phyloP scores from a whole-genome alignment of 2,888 invertebrate species.

The Tetragnatha montana region DNA sequence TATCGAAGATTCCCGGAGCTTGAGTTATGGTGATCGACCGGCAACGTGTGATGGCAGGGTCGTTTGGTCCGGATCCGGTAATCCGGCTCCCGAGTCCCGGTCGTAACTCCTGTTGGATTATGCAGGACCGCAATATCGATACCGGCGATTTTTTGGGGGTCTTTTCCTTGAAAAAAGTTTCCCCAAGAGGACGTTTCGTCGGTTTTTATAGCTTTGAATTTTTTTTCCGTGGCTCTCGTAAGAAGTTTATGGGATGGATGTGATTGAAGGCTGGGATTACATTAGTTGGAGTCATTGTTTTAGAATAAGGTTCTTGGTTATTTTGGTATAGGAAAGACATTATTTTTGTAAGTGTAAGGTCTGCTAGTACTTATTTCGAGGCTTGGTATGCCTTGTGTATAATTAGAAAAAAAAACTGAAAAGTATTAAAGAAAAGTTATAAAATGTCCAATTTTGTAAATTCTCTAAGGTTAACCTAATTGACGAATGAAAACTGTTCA shows the following conservation, averaged over 20 bases:
- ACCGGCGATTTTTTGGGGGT: neutral
- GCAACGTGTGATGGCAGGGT: conserved; percentile 34
- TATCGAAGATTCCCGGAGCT: neutral
- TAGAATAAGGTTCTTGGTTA: neutral
- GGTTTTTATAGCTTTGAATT: neutral
- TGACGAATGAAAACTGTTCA: too few species aligned
- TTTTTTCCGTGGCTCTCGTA: neutral
- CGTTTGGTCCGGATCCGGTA: conserved; percentile 43
- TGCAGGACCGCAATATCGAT: neutral
- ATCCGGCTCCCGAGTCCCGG: conserved; percentile 33
- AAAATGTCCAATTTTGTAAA: too few species aligned
- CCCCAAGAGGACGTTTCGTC: neutral
- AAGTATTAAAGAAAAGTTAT: too few species aligned
- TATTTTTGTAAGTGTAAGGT: neutral
- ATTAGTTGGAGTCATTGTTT: neutral
- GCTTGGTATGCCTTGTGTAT: too few species aligned
- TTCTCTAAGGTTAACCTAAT: too few species aligned
- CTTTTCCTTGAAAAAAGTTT: neutral
- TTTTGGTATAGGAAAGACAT: neutral
- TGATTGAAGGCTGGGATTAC: neutral
- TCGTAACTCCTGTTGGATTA: conserved; percentile 40
- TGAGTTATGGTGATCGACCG: conserved; percentile 58
- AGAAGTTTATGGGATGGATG: too few species aligned
- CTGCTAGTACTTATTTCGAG: too few species aligned
- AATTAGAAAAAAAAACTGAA: too few species aligned